A percentile compares a stretch with the other conserved stretches of the same genome.
These are phyloP conservation scores for Callipepla squamata DNA, from an alignment of 2,113 vertebrate genomes.

Conservation along the genomic window DNA sequence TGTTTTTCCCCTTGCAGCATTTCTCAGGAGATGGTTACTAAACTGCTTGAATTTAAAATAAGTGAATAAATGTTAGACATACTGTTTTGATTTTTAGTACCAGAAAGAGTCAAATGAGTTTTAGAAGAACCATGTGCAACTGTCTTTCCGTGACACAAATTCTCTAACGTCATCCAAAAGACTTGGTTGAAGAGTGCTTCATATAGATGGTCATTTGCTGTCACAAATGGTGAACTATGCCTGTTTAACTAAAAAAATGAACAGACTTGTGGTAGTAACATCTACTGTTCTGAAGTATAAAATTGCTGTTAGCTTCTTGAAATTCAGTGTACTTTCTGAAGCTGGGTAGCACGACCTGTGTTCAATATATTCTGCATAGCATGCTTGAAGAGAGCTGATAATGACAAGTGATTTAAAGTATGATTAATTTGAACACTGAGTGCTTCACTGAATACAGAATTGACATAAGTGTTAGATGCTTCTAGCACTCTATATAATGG, in stretches of 20 bases:
- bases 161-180: background rate
- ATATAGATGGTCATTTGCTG: background rate
- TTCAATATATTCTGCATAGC: background rate
- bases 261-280: background rate
- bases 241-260: background rate
- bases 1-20: background rate
- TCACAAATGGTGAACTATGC: background rate
- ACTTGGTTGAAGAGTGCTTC: background rate
- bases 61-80: too few species aligned
- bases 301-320: background rate
- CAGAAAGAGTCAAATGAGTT: background rate
- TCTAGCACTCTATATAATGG: background rate
- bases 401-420: background rate
- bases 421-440: background rate
- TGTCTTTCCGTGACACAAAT: background rate
- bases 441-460: background rate
- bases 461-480: background rate
- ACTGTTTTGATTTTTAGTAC: too few species aligned
- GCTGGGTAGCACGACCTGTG: background rate
- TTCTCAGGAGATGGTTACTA: background rate
- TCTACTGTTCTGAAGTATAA: background rate
- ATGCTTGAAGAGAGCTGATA: background rate
- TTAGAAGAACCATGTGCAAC: background rate
- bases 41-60: background rate
- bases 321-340: background rate